Evolutionary conservation across 2,888 invertebrate genomes (phyloP).

Genomic region (Watsonalla binaria): DNA sequence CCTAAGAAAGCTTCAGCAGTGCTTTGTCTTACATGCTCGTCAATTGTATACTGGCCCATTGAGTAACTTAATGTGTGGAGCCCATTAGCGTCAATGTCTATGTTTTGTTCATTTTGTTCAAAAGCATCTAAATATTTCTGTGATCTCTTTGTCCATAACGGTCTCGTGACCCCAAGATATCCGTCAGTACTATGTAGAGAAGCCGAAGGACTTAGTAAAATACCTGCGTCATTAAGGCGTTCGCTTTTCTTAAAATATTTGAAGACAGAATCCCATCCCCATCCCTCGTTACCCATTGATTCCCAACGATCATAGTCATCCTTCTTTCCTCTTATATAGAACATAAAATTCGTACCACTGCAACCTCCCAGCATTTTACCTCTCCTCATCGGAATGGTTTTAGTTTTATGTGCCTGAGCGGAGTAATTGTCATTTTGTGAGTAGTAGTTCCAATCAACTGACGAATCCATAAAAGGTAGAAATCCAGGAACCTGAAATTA

Average conservation of each 20-base stretch:
- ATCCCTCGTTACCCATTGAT: slow-evolving; percentile 74
- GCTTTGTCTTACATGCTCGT: neutral
- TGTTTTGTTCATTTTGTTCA: slow-evolving; percentile 6
- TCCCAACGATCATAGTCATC: slow-evolving; percentile 78
- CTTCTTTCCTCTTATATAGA: slow-evolving; percentile 81
- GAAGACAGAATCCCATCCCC: slow-evolving; percentile 41
- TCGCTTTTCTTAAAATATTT: slow-evolving; percentile 49
- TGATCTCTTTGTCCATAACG: slow-evolving; percentile 42
- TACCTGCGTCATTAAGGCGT: slow-evolving; percentile 32
- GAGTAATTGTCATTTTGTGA: slow-evolving; percentile 39
- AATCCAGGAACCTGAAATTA: slow-evolving; percentile 41
- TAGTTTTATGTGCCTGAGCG: slow-evolving; percentile 33
- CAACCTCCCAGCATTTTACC: slow-evolving; percentile 83
- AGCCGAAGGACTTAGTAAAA: slow-evolving; percentile 19
- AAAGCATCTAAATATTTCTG: slow-evolving; percentile 41
- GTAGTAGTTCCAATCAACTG: slow-evolving; percentile 43
- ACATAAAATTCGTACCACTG: slow-evolving; percentile 82
- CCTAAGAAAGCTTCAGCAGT: slow-evolving; percentile 5
- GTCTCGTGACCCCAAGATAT: slow-evolving; percentile 37
- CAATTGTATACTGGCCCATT: neutral
- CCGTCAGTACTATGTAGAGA: slow-evolving; percentile 26
- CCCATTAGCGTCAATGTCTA: neutral
- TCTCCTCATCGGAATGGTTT: slow-evolving; percentile 64
- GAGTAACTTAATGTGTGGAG: neutral
- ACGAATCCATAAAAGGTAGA: slow-evolving; percentile 26